A percentile compares a stretch with the other conserved stretches of the same genome.
Evolutionary conservation across 2,888 invertebrate genomes (phyloP).

Genomic region (Tetrapedia diversipes): DNA sequence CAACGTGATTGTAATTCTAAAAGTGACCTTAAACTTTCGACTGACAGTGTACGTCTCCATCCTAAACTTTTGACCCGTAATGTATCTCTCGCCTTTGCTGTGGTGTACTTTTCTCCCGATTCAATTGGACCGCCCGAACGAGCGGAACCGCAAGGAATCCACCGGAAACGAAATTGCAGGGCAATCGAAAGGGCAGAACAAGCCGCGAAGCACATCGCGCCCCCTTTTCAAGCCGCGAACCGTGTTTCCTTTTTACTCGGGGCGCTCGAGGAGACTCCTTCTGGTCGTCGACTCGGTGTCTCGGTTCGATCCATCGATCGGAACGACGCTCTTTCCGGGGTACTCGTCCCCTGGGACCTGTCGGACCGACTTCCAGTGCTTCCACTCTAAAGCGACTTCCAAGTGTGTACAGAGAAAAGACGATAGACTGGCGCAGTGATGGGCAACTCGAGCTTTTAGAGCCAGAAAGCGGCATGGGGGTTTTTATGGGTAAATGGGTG

Average conservation of each 20-base stretch:
- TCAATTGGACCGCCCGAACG: background rate
- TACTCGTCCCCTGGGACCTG: background rate
- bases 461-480: too few relatives aligned
- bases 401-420: background rate
- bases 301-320: slow-evolving; percentile 36
- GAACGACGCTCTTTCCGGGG: background rate
- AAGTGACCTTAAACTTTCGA: too few relatives aligned
- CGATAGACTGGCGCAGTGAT: too few relatives aligned
- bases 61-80: too few relatives aligned
- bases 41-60: too few relatives aligned
- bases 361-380: slow-evolving; percentile 18
- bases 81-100: too few relatives aligned
- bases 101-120: background rate
- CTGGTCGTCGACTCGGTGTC: background rate
- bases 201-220: slow-evolving; percentile 1
- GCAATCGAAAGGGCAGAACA: slow-evolving; percentile 13
- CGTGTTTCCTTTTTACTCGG: slow-evolving; percentile 10
- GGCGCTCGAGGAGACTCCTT: background rate
- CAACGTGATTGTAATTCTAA: too few relatives aligned
- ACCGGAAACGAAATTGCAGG: slow-evolving; percentile 17
- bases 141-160: background rate
- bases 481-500: too few relatives aligned
- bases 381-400: background rate
- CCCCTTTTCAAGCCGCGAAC: slow-evolving; percentile 1
- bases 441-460: too few relatives aligned